Percentiles rank a stretch among this genome's conserved stretches.
Conservation (phyloP, 2,113 vertebrate species). For the Gopherus flavomarginatus region DNA sequence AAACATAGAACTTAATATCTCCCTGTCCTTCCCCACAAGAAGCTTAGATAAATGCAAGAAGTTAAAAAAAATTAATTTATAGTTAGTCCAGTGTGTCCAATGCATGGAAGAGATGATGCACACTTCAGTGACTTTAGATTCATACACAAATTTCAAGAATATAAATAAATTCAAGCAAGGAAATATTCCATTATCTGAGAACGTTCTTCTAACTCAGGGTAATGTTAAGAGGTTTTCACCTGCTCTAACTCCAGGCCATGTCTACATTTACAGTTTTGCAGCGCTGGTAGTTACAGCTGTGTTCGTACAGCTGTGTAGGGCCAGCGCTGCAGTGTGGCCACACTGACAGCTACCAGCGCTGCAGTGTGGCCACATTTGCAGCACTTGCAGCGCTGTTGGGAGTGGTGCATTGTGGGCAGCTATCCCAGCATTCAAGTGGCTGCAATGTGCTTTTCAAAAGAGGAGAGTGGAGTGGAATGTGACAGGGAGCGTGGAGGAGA, state of each 20-base stretch:
- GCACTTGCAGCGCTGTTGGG: too few species aligned
- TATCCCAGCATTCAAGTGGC: too few species aligned
- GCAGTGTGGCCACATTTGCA: too few species aligned
- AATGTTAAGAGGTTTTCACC: background rate
- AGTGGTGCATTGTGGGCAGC: too few species aligned
- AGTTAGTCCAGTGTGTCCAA: background rate
- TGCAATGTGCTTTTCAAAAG: too few species aligned
- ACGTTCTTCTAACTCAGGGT: background rate
- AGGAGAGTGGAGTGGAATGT: too few species aligned
- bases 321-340: too few species aligned
- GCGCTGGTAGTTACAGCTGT: too few species aligned
- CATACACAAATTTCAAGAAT: background rate
- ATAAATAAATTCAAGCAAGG: background rate
- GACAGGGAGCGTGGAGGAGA: too few species aligned
- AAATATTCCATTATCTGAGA: background rate
- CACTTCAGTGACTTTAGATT: background rate
- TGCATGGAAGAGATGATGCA: background rate
- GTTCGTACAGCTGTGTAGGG: too few species aligned
- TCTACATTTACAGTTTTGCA: too few species aligned
- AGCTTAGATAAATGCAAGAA: background rate
- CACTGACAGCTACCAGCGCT: too few species aligned
- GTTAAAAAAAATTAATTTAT: background rate
- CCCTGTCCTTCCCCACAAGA: background rate
- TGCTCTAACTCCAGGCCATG: background rate
- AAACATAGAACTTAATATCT: background rate